Evolutionary conservation across 2,797 vertebrate genomes (phyloP).

Genomic region (Ctenosaura bakeri): DNA sequence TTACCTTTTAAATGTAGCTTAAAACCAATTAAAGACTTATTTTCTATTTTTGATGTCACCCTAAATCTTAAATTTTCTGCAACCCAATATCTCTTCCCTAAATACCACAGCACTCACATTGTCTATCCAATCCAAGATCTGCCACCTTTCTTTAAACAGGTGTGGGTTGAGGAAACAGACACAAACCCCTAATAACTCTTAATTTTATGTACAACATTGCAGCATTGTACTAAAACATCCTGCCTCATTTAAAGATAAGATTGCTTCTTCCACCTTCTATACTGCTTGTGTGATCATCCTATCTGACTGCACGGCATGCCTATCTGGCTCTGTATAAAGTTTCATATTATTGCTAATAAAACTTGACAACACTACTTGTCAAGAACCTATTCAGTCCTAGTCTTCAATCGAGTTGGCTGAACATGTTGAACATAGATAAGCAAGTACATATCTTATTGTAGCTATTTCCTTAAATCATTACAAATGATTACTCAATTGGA

Average conservation of each 20-base stretch:
- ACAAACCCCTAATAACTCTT: not conserved
- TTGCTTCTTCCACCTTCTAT: slow-evolving; percentile 12
- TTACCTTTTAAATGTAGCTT: not conserved
- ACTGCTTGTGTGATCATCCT: not conserved
- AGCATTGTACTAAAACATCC: not conserved
- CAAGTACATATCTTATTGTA: not conserved
- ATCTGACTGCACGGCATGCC: not conserved
- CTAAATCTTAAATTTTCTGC: not conserved
- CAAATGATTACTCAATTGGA: not conserved
- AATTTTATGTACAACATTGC: not conserved
- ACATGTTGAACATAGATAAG: slow-evolving; percentile 18
- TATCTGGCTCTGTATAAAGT: not conserved
- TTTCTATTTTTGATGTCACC: not conserved
- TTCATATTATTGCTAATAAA: slow-evolving; percentile 32
- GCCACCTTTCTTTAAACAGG: not conserved
- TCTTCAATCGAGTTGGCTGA: slow-evolving; percentile 8
- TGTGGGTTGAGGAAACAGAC: not conserved
- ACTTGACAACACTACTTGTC: not conserved
- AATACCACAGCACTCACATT: not conserved
- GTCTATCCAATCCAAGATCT: not conserved
- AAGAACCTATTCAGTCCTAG: slow-evolving; percentile 11
- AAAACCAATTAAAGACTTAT: not conserved
- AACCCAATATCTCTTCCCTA: not conserved
- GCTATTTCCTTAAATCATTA: not conserved
- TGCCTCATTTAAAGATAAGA: slow-evolving; percentile 32